A percentile compares a stretch with the other conserved stretches of the same genome.
Conservation (phyloP, 2,888 invertebrate genomes). For the Dinocampus coccinellae region DNA sequence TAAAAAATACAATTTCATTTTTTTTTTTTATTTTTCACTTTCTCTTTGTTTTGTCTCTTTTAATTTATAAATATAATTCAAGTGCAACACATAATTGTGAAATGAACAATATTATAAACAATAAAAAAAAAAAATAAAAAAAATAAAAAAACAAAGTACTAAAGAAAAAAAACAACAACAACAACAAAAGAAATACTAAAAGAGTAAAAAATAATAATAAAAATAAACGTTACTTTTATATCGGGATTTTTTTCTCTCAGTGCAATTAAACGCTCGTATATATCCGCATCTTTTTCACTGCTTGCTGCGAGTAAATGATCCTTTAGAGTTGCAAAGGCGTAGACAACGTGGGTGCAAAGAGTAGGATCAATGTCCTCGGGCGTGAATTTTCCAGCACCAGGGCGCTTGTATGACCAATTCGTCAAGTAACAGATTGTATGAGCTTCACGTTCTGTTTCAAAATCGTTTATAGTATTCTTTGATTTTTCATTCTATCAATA, state of each 20-base stretch:
- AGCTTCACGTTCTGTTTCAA: slow-evolving; percentile 80
- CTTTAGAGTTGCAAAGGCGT: slow-evolving; percentile 93
- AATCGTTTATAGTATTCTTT: neutral
- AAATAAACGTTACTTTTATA: slow-evolving; percentile 76
- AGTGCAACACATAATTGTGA: neutral
- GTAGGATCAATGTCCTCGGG: slow-evolving; percentile 90
- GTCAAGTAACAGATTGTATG: slow-evolving; percentile 96
- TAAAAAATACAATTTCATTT: neutral
- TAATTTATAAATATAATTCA: no score
- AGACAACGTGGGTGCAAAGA: slow-evolving; percentile 95
- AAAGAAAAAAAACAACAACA: neutral
- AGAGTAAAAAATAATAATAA: slow-evolving; percentile 1
- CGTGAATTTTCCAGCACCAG: slow-evolving; percentile 87
- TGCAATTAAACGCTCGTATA: slow-evolving; percentile 87
- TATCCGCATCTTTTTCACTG: slow-evolving; percentile 85
- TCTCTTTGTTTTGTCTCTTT: no score
- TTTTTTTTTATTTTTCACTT: no score
- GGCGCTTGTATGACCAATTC: slow-evolving; percentile 95
- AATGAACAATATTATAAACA: neutral
- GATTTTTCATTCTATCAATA: neutral
- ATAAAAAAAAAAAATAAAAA: neutral
- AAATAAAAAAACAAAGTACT: neutral
- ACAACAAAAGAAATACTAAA: neutral
- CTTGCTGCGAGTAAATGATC: slow-evolving; percentile 86
- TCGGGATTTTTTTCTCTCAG: slow-evolving; percentile 90